Conservation (phyloP, 2,113 vertebrate species). For the Trogon surrucura region DNA sequence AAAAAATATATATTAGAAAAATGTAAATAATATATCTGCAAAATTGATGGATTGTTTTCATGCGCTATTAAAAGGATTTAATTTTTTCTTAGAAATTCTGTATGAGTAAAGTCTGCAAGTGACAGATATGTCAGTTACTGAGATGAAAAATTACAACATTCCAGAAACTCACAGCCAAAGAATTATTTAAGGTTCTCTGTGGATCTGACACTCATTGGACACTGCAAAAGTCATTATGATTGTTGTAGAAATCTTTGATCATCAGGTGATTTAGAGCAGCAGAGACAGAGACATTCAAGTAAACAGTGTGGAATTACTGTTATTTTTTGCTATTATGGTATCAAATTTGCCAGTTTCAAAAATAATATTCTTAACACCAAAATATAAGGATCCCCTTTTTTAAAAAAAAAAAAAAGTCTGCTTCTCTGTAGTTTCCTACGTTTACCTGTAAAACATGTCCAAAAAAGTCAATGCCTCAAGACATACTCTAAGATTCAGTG, state of each 20-base stretch:
- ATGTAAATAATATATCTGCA: background rate
- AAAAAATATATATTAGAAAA: background rate
- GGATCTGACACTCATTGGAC: background rate
- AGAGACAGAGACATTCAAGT: background rate
- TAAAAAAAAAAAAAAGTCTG: background rate
- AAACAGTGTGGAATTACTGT: background rate
- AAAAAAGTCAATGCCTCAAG: background rate
- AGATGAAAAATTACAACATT: background rate
- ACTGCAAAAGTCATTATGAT: background rate
- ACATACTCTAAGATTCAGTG: background rate
- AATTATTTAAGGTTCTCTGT: background rate
- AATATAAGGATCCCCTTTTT: background rate
- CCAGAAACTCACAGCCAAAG: background rate
- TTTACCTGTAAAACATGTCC: background rate
- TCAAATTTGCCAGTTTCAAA: background rate
- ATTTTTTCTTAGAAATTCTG: background rate
- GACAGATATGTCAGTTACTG: background rate
- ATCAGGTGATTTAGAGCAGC: background rate
- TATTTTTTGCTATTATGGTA: background rate
- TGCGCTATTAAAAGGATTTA: background rate
- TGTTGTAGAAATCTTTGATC: background rate
- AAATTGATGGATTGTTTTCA: background rate
- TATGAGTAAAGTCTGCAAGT: background rate
- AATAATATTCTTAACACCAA: background rate
- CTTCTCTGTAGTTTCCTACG: background rate